phyloP scores from a whole-genome alignment of 2,113 vertebrate species.

The Dinomys branickii region DNA sequence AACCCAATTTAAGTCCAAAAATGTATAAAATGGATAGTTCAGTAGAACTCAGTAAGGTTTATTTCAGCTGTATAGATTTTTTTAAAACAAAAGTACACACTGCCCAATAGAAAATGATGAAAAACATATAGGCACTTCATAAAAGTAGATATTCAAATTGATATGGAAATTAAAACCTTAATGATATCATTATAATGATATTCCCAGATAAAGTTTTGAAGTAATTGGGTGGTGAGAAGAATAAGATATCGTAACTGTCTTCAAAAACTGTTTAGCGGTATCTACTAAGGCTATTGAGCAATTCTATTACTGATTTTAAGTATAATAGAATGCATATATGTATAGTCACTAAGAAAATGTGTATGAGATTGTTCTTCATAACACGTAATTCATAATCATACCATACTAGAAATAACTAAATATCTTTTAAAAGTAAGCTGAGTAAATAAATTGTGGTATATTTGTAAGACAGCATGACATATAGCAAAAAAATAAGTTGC shows the following conservation, averaged over 20 bases:
- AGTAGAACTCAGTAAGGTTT: background rate
- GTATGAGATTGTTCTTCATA: too few relatives aligned
- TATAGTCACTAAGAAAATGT: too few relatives aligned
- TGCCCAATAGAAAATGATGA: slow-evolving; percentile 6
- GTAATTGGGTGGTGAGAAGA: background rate
- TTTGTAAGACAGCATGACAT: slow-evolving; percentile 28
- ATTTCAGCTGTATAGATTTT: background rate
- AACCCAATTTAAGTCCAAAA: background rate
- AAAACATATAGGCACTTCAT: background rate
- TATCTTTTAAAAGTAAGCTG: background rate
- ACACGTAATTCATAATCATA: background rate
- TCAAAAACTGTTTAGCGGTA: background rate
- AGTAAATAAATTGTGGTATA: background rate
- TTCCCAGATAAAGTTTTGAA: background rate
- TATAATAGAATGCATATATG: background rate
- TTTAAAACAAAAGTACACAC: background rate
- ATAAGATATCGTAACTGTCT: background rate
- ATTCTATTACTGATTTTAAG: background rate
- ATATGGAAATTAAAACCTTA: slow-evolving; percentile 18
- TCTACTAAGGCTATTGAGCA: background rate
- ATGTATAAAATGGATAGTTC: background rate
- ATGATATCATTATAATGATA: background rate
- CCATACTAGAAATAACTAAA: slow-evolving; percentile 18
- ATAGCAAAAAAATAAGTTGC: background rate
- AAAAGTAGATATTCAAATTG: background rate